A percentile compares a stretch with the other conserved stretches of the same genome.
These are phyloP conservation scores for Neoniphon sammara DNA, from an alignment of 2,797 vertebrate genomes.

Conservation along the genomic window DNA sequence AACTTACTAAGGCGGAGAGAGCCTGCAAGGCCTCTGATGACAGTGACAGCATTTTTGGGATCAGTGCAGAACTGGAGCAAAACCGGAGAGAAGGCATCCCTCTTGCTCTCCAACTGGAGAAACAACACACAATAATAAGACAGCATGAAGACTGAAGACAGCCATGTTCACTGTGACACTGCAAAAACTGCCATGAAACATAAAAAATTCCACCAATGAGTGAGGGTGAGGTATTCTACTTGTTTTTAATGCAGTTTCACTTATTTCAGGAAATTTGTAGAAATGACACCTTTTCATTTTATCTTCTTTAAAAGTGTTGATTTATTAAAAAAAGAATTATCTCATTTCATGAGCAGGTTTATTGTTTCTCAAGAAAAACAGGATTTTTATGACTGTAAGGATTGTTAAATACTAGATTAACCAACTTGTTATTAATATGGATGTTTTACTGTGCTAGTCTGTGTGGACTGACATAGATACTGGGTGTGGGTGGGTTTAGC, in stretches of 20 bases:
- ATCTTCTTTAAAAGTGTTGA: too few species aligned
- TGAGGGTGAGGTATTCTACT: background rate
- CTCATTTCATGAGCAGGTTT: too few species aligned
- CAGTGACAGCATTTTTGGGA: conserved; percentile 93
- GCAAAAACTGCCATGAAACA: background rate
- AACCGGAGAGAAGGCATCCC: conserved; percentile 91
- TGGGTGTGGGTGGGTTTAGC: conserved; percentile 92
- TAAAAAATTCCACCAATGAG: background rate
- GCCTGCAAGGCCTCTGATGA: conserved; percentile 92
- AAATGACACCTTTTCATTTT: too few species aligned
- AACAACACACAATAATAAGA: conserved; percentile 9
- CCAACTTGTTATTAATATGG: background rate
- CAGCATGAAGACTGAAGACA: background rate
- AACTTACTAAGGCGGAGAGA: conserved; percentile 92
- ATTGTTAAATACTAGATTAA: too few species aligned
- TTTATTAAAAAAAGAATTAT: too few species aligned
- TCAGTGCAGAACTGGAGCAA: conserved; percentile 94
- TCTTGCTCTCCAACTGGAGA: conserved; percentile 89
- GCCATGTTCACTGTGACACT: background rate
- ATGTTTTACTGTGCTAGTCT: background rate
- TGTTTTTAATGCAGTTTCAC: background rate
- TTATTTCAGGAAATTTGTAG: background rate
- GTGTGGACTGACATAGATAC: conserved; percentile 89
- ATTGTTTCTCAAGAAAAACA: too few species aligned
- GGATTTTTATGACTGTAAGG: too few species aligned